phyloP scores from a whole-genome alignment of 2,888 invertebrate genomes.

The Drosophila pseudotakahashii region DNA sequence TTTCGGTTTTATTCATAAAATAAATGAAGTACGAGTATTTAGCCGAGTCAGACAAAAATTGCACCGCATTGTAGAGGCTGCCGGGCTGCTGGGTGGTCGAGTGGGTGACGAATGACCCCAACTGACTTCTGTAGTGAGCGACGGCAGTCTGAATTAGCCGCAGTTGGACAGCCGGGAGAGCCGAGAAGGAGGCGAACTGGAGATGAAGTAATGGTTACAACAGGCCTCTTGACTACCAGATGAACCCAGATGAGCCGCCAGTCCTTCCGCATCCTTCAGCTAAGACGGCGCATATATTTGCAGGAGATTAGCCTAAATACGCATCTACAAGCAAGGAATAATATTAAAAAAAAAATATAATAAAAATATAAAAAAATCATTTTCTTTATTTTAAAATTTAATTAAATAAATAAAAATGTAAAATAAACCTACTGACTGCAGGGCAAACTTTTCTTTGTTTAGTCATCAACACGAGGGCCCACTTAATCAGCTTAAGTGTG shows the following conservation, averaged over 20 bases:
- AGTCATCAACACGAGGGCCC: not conserved
- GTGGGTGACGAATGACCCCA: conserved; percentile 49
- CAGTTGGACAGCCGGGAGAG: conserved; percentile 20
- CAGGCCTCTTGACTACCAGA: conserved; percentile 28
- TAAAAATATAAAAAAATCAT: no score
- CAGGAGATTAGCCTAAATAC: conserved; percentile 5
- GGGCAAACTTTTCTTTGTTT: not conserved
- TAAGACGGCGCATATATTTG: conserved; percentile 3
- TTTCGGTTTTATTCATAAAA: conserved; percentile 74
- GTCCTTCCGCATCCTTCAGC: conserved; percentile 13
- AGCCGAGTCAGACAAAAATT: conserved; percentile 60
- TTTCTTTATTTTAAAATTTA: no score
- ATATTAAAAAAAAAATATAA: not conserved
- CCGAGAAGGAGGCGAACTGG: no score
- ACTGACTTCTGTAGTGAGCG: conserved; percentile 47
- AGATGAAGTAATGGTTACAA: conserved; percentile 1
- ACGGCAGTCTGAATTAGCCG: conserved; percentile 43
- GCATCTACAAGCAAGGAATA: not conserved
- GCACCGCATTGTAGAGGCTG: conserved; percentile 40
- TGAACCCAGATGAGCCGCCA: conserved; percentile 8
- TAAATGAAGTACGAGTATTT: conserved; percentile 77
- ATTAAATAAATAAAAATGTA: no score
- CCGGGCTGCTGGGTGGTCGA: not conserved
- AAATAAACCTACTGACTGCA: no score
- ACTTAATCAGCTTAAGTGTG: conserved; percentile 13